Conservation (phyloP, 2,113 vertebrate genomes). For the Cebidichthys violaceus region DNA sequence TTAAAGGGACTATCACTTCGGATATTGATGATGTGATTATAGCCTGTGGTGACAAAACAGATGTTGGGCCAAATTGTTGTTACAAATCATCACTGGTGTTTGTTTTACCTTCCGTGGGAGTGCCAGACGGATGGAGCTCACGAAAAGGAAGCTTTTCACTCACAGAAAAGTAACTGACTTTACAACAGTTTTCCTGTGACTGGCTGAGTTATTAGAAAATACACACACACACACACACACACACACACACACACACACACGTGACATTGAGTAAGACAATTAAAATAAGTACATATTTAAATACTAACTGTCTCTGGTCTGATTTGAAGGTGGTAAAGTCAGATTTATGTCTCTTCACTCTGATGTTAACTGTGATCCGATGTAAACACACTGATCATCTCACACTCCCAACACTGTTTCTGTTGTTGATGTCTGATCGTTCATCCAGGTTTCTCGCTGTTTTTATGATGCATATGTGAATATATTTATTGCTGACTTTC, state of each 20-base stretch:
- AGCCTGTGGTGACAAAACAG: conserved; percentile 1
- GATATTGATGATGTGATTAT: conserved; percentile 3
- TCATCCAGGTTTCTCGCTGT: conserved; percentile 27
- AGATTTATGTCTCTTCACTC: conserved; percentile 49
- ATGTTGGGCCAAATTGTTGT: conserved; percentile 21
- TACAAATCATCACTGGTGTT: conserved; percentile 1
- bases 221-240: background rate
- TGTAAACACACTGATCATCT: conserved; percentile 42
- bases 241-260: background rate
- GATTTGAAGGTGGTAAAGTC: conserved; percentile 28
- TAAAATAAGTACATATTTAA: conserved; percentile 44
- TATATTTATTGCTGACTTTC: conserved; percentile 59
- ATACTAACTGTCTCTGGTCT: conserved; percentile 36
- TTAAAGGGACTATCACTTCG: conserved; percentile 34
- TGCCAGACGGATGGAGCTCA: background rate
- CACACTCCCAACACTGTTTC: conserved; percentile 28
- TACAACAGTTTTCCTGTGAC: background rate
- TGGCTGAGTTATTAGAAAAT: background rate
- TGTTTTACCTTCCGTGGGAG: conserved; percentile 2
- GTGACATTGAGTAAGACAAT: background rate
- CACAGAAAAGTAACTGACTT: conserved; percentile 5
- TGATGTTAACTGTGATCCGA: conserved; percentile 53
- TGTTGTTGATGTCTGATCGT: conserved; percentile 30
- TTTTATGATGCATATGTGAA: conserved; percentile 56
- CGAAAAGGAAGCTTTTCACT: background rate